phyloP scores from a whole-genome alignment of 2,113 vertebrate genomes.

The Alectura lathami region DNA sequence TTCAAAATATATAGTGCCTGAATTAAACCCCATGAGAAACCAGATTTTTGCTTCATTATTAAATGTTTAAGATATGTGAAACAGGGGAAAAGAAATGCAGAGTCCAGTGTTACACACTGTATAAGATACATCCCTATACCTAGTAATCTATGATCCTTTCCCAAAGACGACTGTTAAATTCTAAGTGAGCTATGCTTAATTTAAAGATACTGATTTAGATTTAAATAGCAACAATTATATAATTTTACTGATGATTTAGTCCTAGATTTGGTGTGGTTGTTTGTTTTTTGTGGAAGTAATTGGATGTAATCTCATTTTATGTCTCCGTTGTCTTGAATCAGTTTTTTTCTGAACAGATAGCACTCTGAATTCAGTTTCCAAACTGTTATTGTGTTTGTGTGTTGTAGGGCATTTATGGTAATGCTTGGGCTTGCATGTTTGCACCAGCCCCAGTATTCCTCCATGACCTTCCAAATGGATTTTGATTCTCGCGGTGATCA shows the following conservation, averaged over 20 bases:
- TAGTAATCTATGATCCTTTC: not conserved
- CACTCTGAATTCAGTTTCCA: not conserved
- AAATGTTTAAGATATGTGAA: not conserved
- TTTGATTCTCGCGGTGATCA: not conserved
- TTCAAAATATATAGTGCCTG: not conserved
- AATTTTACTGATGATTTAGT: not conserved
- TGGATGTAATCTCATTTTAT: not conserved
- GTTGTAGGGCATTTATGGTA: not conserved
- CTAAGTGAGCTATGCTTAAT: not conserved
- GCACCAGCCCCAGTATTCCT: not conserved
- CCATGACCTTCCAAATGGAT: not conserved
- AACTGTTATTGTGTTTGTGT: not conserved
- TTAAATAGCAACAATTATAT: not conserved
- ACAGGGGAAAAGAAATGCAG: not conserved
- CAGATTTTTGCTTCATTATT: not conserved
- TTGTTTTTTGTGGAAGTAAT: not conserved
- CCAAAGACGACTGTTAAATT: not conserved
- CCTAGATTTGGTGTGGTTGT: not conserved
- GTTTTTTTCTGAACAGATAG: not conserved
- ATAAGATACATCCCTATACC: not conserved
- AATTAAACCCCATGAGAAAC: not conserved
- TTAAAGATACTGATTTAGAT: not conserved
- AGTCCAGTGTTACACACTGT: not conserved
- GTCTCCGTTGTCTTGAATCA: not conserved
- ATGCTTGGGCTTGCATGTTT: not conserved